phyloP scores from a whole-genome alignment of 1,140 invertebrate species.

The Hypsibius dujardini region DNA sequence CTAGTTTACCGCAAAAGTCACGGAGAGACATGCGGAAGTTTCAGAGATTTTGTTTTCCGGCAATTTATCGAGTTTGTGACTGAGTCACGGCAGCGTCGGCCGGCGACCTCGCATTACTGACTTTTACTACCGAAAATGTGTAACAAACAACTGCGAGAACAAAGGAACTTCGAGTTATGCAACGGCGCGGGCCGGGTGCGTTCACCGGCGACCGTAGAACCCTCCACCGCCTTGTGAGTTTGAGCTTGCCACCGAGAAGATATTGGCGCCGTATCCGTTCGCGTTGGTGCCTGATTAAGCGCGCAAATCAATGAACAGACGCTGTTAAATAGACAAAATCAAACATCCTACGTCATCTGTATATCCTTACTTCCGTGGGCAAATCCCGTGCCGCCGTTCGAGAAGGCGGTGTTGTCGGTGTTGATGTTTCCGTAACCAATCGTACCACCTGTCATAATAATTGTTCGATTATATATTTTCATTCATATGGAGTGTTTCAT shows the following conservation, averaged over 20 bases:
- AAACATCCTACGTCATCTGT: not conserved
- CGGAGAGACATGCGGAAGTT: no score
- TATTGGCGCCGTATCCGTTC: slow-evolving; percentile 3
- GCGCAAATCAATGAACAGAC: no score
- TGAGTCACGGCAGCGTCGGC: no score
- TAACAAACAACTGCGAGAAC: no score
- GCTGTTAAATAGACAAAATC: not conserved
- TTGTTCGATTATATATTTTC: not conserved
- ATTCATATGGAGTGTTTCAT: not conserved
- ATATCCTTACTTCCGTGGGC: not conserved
- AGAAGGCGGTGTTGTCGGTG: slow-evolving; percentile 7
- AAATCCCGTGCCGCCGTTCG: not conserved
- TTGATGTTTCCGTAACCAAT: slow-evolving; percentile 9
- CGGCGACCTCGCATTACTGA: no score
- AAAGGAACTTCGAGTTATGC: no score
- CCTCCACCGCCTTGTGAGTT: not conserved
- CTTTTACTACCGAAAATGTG: no score
- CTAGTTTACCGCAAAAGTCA: no score
- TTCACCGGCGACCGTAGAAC: no score
- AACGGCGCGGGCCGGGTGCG: no score
- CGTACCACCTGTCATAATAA: not conserved
- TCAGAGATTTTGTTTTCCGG: no score
- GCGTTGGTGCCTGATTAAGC: slow-evolving; percentile 3
- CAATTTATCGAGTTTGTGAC: no score
- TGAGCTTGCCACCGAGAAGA: not conserved